A percentile compares a stretch with the other conserved stretches of the same genome.
These are phyloP conservation scores for Drosophila monieri DNA, from an alignment of 2,888 invertebrate species.

Conservation along the genomic window DNA sequence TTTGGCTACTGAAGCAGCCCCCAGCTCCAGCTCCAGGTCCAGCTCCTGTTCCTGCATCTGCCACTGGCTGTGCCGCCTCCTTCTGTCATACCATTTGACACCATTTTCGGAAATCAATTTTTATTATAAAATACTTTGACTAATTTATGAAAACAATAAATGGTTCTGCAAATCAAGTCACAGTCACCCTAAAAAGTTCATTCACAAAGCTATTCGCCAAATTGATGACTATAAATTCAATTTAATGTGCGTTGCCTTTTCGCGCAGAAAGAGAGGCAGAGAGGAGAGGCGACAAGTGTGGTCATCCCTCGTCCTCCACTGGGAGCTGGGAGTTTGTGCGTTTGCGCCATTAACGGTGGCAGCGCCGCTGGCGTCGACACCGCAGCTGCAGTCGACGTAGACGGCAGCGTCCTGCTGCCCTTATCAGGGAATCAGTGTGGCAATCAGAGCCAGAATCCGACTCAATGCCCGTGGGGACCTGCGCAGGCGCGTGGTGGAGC, in stretches of 20 bases:
- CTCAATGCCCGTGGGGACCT: conserved; percentile 27
- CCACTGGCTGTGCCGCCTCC: not conserved
- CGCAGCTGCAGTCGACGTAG: not conserved
- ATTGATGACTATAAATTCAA: conserved; percentile 81
- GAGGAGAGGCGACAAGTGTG: conserved; percentile 23
- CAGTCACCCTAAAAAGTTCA: conserved; percentile 72
- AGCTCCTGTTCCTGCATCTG: not conserved
- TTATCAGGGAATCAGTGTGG: conserved; percentile 42
- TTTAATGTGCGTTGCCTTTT: conserved; percentile 76
- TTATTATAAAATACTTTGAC: conserved; percentile 73
- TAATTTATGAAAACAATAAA: conserved; percentile 79
- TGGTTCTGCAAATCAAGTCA: conserved; percentile 68
- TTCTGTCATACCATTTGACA: conserved; percentile 53
- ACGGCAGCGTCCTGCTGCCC: conserved; percentile 26
- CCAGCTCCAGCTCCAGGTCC: not conserved
- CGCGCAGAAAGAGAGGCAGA: conserved; percentile 9
- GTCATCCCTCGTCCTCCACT: conserved; percentile 41
- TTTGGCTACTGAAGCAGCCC: not conserved
- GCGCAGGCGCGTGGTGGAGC: conserved; percentile 60
- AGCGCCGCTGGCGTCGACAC: conserved; percentile 5
- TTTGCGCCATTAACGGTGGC: conserved; percentile 58
- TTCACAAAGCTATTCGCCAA: conserved; percentile 76
- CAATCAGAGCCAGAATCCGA: conserved; percentile 5
- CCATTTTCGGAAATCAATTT: conserved; percentile 74
- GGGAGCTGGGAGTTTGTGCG: conserved; percentile 54